phyloP scores from a whole-genome alignment of 2,113 vertebrate species.

The Odobenus rosmarus region DNA sequence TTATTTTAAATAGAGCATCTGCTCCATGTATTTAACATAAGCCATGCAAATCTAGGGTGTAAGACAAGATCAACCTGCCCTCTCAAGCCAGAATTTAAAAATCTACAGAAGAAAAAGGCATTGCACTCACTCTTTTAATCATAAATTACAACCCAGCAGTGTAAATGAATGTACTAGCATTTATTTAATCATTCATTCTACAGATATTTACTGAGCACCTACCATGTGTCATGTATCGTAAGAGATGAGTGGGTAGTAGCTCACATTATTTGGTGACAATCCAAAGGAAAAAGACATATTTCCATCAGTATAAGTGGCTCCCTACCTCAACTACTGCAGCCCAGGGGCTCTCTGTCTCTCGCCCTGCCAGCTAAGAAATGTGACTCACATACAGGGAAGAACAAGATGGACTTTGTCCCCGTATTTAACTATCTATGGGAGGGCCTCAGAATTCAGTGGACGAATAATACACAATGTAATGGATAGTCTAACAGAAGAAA shows the following conservation, averaged over 20 bases:
- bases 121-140: not conserved
- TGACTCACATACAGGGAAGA: not conserved
- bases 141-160: not conserved
- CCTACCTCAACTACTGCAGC: not conserved
- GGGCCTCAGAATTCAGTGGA: not conserved
- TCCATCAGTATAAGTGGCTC: not conserved
- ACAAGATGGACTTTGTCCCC: not conserved
- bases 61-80: not conserved
- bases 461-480: not conserved
- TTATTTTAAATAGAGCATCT: slow-evolving; percentile 22
- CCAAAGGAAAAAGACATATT: not conserved
- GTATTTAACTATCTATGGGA: not conserved
- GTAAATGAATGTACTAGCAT: not conserved
- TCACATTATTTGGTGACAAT: not conserved
- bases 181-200: not conserved
- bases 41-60: not conserved
- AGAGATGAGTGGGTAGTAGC: not conserved
- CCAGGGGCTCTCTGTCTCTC: not conserved
- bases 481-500: not conserved
- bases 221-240: rapidly evolving
- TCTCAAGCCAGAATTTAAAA: not conserved
- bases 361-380: not conserved
- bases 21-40: not conserved
- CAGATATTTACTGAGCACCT: not conserved
- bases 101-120: not conserved